A percentile compares a stretch with the other conserved stretches of the same genome.
Evolutionary conservation across 2,888 invertebrate species (phyloP).

Genomic region (Caenorhabditis virilis): DNA sequence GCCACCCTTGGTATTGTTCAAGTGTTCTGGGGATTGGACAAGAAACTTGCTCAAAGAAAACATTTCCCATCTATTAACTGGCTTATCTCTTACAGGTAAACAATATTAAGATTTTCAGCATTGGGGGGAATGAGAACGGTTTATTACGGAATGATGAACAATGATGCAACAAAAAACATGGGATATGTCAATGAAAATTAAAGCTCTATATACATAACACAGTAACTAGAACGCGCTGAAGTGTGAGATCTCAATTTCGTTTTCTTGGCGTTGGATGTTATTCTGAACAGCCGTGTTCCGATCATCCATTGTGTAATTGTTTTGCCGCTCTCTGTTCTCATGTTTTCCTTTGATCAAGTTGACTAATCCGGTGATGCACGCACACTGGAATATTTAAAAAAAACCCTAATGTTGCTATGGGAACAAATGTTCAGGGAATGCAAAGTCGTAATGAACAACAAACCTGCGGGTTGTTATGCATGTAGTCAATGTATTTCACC

Average conservation of each 20-base stretch:
- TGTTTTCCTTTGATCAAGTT: slow-evolving; percentile 31
- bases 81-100: slow-evolving; percentile 86
- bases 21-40: slow-evolving; percentile 69
- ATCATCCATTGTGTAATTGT: slow-evolving; percentile 53
- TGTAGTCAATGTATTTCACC: slow-evolving; percentile 63
- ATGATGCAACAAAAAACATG: not conserved
- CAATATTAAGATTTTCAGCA: no score
- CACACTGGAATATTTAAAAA: slow-evolving; percentile 16
- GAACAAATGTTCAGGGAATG: no score
- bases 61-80: slow-evolving; percentile 99
- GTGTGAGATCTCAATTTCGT: slow-evolving; percentile 56
- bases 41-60: slow-evolving; percentile 80
- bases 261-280: slow-evolving; percentile 44
- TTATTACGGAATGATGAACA: not conserved
- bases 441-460: not conserved
- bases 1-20: slow-evolving; percentile 96
- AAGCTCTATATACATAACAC: not conserved
- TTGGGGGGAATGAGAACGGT: no score
- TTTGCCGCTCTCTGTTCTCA: slow-evolving; percentile 1
- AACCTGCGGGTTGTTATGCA: slow-evolving; percentile 46
- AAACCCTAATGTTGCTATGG: no score
- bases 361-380: slow-evolving; percentile 22
- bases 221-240: slow-evolving; percentile 57
- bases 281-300: not conserved
- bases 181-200: not conserved